Percentiles rank a stretch among this genome's conserved stretches.
These are phyloP conservation scores for Lasioglossum albipes DNA, from an alignment of 1,140 invertebrate genomes.

Conservation along the genomic window DNA sequence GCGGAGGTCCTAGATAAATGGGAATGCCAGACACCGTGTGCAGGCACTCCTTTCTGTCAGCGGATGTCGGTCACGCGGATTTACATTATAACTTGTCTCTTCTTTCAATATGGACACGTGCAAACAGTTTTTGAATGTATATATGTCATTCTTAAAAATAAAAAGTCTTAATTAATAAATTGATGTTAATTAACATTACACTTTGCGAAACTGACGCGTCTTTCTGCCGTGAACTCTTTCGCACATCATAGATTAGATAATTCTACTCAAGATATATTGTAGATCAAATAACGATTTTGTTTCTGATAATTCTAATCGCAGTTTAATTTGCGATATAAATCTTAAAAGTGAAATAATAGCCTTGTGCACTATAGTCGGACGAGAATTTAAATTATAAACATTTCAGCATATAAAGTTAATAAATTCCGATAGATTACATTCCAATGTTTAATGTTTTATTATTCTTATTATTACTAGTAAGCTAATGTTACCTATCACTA, in stretches of 20 bases:
- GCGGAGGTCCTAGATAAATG: constrained; percentile 65
- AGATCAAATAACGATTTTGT: constrained; percentile 3
- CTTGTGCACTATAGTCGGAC: background rate
- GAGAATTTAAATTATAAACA: background rate
- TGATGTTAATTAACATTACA: background rate
- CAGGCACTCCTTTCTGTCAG: constrained; percentile 60
- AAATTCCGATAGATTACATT: background rate
- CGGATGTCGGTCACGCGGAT: constrained; percentile 73
- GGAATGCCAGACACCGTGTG: constrained; percentile 59
- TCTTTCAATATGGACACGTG: constrained; percentile 51
- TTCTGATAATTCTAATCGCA: constrained; percentile 3
- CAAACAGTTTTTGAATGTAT: background rate
- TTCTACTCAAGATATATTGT: background rate
- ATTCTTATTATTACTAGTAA: background rate
- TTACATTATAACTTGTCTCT: constrained; percentile 73
- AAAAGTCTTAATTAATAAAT: background rate
- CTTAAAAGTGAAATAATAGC: background rate
- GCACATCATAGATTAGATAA: background rate
- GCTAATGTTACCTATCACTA: background rate
- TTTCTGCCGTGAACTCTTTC: background rate
- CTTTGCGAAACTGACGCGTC: background rate
- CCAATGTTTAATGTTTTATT: background rate
- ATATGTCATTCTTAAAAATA: background rate
- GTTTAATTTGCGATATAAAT: background rate
- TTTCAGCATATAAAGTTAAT: background rate